Conservation (phyloP, 2,888 invertebrate genomes). For the Ceramica pisi region DNA sequence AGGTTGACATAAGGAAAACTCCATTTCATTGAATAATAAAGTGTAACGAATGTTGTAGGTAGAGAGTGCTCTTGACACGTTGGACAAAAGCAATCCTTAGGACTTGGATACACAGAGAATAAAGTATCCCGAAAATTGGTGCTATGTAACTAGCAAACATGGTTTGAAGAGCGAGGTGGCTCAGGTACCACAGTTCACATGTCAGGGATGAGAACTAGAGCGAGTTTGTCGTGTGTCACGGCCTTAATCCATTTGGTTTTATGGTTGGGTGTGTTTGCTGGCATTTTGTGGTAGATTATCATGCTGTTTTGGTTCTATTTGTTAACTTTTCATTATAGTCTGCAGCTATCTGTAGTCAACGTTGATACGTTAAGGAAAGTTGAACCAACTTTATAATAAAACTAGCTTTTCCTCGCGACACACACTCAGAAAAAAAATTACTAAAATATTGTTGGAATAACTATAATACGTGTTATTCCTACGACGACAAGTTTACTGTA, state of each 20-base stretch:
- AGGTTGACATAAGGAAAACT: constrained; percentile 57
- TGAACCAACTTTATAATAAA: no score
- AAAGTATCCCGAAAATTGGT: constrained; percentile 41
- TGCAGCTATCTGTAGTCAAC: background rate
- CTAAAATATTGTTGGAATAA: no score
- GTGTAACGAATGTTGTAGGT: constrained; percentile 43
- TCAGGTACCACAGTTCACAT: constrained; percentile 1
- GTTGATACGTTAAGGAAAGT: background rate
- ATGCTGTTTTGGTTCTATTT: constrained; percentile 2
- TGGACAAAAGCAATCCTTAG: constrained; percentile 51
- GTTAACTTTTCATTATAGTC: background rate
- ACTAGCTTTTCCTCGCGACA: no score
- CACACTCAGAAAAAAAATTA: no score
- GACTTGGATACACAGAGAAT: constrained; percentile 37
- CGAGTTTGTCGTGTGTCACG: constrained; percentile 23
- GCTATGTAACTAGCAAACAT: constrained; percentile 9
- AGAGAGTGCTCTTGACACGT: constrained; percentile 49
- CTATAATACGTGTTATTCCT: no score
- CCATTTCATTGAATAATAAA: constrained; percentile 56
- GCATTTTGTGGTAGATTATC: background rate
- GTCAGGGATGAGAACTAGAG: constrained; percentile 22
- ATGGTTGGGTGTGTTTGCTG: background rate
- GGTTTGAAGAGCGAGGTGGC: constrained; percentile 35
- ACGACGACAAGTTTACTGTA: no score
- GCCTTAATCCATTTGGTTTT: constrained; percentile 6